Percentiles rank a stretch among this genome's conserved stretches.
These are phyloP conservation scores for Tachuris rubrigastra DNA, from an alignment of 2,113 vertebrate species.

Conservation along the genomic window DNA sequence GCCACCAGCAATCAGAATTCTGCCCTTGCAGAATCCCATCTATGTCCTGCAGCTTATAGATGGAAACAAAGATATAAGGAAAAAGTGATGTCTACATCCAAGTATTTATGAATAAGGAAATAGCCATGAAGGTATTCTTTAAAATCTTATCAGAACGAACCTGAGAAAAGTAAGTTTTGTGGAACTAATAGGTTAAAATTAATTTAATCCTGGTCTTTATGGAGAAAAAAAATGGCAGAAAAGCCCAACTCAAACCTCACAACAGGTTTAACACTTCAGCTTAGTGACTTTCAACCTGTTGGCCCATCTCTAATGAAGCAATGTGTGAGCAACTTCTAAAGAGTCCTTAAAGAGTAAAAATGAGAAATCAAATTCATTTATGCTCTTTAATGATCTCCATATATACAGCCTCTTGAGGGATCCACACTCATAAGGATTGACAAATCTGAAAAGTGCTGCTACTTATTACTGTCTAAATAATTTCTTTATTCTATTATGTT, in stretches of 20 bases:
- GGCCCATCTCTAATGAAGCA: neutral
- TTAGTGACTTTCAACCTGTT: neutral
- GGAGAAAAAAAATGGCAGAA: neutral
- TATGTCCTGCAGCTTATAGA: neutral
- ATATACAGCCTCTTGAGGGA: neutral
- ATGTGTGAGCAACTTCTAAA: neutral
- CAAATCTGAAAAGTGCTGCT: neutral
- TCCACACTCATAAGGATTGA: neutral
- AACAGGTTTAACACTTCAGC: neutral
- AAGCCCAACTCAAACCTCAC: neutral
- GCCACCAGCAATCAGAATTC: neutral
- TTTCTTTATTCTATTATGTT: neutral
- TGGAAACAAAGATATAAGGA: neutral
- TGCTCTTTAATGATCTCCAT: neutral
- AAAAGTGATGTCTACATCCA: neutral
- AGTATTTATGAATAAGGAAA: neutral
- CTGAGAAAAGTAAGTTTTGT: neutral
- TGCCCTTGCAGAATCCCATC: neutral
- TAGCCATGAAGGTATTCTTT: neutral
- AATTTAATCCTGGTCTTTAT: neutral
- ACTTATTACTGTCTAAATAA: neutral
- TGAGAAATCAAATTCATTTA: neutral
- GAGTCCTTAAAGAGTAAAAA: constrained; percentile 7
- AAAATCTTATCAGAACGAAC: neutral
- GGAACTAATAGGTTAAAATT: neutral